A percentile compares a stretch with the other conserved stretches of the same genome.
phyloP scores from a whole-genome alignment of 2,797 vertebrate species.

The Manis crassicaudata region DNA sequence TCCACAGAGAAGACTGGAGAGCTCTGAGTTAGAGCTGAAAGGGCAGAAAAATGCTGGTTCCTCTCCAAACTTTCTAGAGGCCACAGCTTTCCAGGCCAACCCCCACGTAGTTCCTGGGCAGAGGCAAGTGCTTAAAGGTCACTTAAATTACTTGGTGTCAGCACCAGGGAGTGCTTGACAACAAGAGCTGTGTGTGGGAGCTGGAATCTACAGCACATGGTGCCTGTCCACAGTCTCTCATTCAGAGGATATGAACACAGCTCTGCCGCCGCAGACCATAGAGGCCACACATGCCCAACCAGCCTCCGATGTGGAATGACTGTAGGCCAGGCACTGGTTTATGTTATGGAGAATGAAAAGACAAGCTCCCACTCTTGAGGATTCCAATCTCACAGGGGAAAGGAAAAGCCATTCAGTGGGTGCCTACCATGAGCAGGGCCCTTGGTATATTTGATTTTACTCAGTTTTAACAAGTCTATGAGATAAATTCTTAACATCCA shows the following conservation, averaged over 20 bases:
- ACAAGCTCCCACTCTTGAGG: not conserved
- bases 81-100: not conserved
- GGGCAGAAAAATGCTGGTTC: conserved; percentile 22
- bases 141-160: conserved; percentile 1
- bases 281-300: not conserved
- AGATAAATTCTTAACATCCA: not conserved
- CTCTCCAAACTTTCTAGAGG: conserved; percentile 19
- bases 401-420: not conserved
- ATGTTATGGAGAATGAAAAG: not conserved
- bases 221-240: not conserved
- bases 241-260: not conserved
- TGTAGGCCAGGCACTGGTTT: not conserved
- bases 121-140: conserved; percentile 58
- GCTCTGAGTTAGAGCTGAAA: conserved; percentile 10
- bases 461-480: not conserved
- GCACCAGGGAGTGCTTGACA: conserved; percentile 20
- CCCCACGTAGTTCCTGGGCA: not conserved
- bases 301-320: not conserved
- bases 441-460: not conserved
- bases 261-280: not conserved
- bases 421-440: not conserved
- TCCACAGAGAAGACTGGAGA: not conserved
- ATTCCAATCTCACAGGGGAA: not conserved
- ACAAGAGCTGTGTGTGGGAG: conserved; percentile 15
- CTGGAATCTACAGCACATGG: not conserved